Evolutionary conservation across 1,140 invertebrate genomes (phyloP), one percentile per base, ranked within the genome.

Genomic region (Hormaphis cornu): DNA sequence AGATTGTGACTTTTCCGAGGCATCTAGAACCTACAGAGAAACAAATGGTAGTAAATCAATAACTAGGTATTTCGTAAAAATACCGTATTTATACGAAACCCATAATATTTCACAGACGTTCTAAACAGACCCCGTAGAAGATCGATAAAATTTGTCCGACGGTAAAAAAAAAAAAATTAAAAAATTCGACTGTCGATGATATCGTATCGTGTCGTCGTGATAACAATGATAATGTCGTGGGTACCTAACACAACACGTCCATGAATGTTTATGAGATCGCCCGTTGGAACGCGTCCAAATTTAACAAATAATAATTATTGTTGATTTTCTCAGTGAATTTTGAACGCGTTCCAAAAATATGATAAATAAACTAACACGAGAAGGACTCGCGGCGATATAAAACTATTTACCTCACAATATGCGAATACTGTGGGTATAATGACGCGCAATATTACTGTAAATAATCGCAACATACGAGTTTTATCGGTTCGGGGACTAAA

Each of bases 241-340:
- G 4, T 22, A 35, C 30, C 33, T 16, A 37, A 56, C 35, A 56
- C 35, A 35, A 35, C 28, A 56, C 54, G 24, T 58, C 54, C 14
- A 58, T 40, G 54, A 58, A 58, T 58, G 54, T 58, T 58, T 58
- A 58, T 58, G n/a, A 58, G 40, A 37, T 40, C 8, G n/a, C 20
- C 16, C 8, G 22, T 58, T 58, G 54, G 54, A 58, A 40, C 35
- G 10, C 2, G 12, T 24, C 35, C 54, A 58, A 40, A 20, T 37
- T 58, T 40, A 58, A 40, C 35, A 58, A 40, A 40, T 58, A n/a
- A n/a, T n/a, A 58, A 58, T 58, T 58, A 58, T 58, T 58, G 33
- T 58, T 58, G 40, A 58, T 58, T 35, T 58, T 58, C 40, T 7
- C 18, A 14, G 14, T 58, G 40, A 40, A 40, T 14, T 58, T 58